These are phyloP conservation scores for Mechanitis messenoides DNA, from an alignment of 2,888 invertebrate genomes.

Conservation along the genomic window DNA sequence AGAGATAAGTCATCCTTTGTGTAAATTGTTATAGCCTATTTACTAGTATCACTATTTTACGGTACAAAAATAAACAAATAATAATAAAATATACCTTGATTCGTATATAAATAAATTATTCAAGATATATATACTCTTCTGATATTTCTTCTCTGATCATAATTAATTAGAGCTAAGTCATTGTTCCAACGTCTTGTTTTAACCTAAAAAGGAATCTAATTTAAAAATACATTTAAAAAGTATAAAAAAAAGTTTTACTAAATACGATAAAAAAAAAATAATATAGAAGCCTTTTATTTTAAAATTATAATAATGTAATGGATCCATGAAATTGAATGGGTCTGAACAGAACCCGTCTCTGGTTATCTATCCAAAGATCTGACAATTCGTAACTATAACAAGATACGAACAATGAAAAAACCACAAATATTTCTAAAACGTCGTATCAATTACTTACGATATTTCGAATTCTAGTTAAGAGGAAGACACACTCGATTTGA, in stretches of 20 bases:
- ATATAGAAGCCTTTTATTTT: conserved; percentile 12
- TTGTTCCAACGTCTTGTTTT: background rate
- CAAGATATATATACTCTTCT: too few species aligned
- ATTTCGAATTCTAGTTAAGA: conserved; percentile 40
- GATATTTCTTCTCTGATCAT: too few species aligned
- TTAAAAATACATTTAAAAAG: too few species aligned
- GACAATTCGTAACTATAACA: conserved; percentile 42
- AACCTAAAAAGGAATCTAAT: background rate
- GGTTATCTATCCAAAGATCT: conserved; percentile 39
- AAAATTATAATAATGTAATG: conserved; percentile 23
- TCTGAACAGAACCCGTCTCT: conserved; percentile 28
- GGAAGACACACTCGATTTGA: conserved; percentile 19
- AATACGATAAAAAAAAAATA: conserved; percentile 8
- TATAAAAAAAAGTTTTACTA: background rate
- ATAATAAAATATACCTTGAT: too few species aligned
- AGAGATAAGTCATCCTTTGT: too few species aligned
- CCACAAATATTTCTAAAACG: conserved; percentile 48
- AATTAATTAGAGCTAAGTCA: too few species aligned
- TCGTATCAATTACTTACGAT: conserved; percentile 48
- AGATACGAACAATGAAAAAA: conserved; percentile 36
- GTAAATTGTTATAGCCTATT: too few species aligned
- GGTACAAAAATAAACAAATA: too few species aligned
- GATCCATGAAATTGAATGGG: conserved; percentile 43
- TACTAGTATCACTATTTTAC: too few species aligned
- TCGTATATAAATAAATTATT: too few species aligned